Evolutionary conservation across 2,797 vertebrate species (phyloP), one percentile per base, ranked within the genome.

Genomic region (Hoplostethus mediterraneus): DNA sequence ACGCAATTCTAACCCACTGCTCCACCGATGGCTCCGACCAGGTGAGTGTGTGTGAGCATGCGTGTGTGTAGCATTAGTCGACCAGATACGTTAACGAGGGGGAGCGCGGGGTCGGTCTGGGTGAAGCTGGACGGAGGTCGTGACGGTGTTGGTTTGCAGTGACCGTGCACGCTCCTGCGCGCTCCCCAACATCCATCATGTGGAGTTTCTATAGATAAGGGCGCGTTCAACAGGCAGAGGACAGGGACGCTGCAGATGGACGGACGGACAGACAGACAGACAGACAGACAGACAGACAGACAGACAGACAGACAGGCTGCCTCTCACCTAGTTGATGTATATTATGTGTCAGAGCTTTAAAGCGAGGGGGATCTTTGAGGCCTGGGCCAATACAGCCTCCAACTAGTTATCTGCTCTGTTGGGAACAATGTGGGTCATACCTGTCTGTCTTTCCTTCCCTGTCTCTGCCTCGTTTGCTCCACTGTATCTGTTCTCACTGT

Each of bases 61-160:
- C 1, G 21, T 21, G 21, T 21, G 21, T 21, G 21, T 21, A 21
- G 63, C 33, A 47, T 16, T 0, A 0, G 10, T 10, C 0, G 33
- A 6, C 36, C 53, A 61, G 38, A 4, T 51, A 4, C 0, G 48
- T 3, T 6, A 0, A 31, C 44, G 0, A 4, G 4, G 17, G n/a
- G 42, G 9, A 70, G 74, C 68, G 1, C 82, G 74, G 12, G 76
- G 64, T 33, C 16, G 78, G 49, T 42, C 73, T n/a, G 70, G 60
- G 62, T 16, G 69, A 28, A 57, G 77, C 81, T 82, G 76, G 74
- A 63, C 64, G 68, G 76, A 89, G 86, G 90, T 93, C 92, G 92
- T 93, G 92, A 93, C 91, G 82, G 83, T 47, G 82, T 64, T 58
- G 75, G 70, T 79, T 77, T 75, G 86, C 89, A 6, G 82, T 42